phyloP scores from a whole-genome alignment of 2,888 invertebrate genomes.

The Bombylius major region DNA sequence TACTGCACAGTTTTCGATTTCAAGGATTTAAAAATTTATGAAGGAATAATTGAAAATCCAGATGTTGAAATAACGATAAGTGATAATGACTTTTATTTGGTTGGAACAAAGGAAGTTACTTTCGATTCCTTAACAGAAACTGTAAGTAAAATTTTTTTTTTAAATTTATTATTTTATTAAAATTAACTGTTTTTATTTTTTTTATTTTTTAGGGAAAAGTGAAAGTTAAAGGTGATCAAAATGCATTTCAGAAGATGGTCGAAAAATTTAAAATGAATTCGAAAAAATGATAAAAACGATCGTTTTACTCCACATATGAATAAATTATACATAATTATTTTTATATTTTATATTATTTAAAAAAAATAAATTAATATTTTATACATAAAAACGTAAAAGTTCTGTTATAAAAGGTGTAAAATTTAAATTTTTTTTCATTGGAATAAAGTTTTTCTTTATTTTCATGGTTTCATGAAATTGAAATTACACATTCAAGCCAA shows the following conservation, averaged over 20 bases:
- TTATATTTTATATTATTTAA: too few species aligned
- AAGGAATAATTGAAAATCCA: slow-evolving; percentile 22
- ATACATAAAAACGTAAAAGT: too few species aligned
- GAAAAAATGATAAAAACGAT: neutral
- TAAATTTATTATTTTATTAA: neutral
- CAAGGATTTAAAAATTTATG: slow-evolving; percentile 32
- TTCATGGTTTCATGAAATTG: too few species aligned
- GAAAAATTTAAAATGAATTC: slow-evolving; percentile 25
- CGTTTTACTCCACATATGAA: too few species aligned
- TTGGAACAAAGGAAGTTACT: slow-evolving; percentile 27
- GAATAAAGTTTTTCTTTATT: too few species aligned
- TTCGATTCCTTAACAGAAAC: slow-evolving; percentile 26
- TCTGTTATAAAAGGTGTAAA: too few species aligned
- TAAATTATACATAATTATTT: too few species aligned
- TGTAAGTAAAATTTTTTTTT: slow-evolving; percentile 11
- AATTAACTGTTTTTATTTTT: neutral
- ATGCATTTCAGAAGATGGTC: slow-evolving; percentile 28
- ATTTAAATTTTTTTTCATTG: too few species aligned
- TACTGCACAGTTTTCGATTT: slow-evolving; percentile 31
- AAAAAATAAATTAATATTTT: too few species aligned
- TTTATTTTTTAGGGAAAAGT: slow-evolving; percentile 23
- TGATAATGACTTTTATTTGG: slow-evolving; percentile 30
- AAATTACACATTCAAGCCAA: too few species aligned
- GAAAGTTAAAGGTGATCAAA: slow-evolving; percentile 25
- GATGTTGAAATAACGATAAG: slow-evolving; percentile 28